These are phyloP conservation scores for Loripinus fragilis DNA, from an alignment of 2,888 invertebrate genomes.

Conservation along the genomic window DNA sequence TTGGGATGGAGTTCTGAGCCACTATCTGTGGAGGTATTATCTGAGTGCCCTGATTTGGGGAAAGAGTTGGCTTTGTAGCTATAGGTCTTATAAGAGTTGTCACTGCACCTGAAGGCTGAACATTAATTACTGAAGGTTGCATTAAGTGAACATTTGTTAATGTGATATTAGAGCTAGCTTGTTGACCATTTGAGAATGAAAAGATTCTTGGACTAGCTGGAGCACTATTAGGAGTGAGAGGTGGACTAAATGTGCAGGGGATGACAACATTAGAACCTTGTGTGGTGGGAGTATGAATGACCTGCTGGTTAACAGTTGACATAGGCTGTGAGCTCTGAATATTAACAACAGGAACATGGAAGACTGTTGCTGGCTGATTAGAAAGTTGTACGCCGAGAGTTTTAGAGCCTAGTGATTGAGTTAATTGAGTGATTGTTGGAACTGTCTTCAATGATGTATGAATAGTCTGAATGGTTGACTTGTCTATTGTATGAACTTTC, in stretches of 20 bases:
- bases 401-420: slow-evolving; percentile 25
- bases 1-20: slow-evolving; percentile 21
- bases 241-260: slow-evolving; percentile 70
- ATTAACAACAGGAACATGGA: slow-evolving; percentile 59
- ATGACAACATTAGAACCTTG: slow-evolving; percentile 55
- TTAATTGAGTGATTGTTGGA: background rate
- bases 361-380: slow-evolving; percentile 55
- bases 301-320: slow-evolving; percentile 29
- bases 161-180: slow-evolving; percentile 28
- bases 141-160: slow-evolving; percentile 46
- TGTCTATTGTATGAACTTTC: slow-evolving; percentile 14
- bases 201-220: slow-evolving; percentile 51
- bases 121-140: slow-evolving; percentile 24
- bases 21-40: slow-evolving; percentile 49
- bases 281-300: slow-evolving; percentile 38
- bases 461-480: background rate
- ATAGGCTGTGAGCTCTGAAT: slow-evolving; percentile 31
- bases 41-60: slow-evolving; percentile 43
- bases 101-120: background rate
- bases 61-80: slow-evolving; percentile 47
- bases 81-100: slow-evolving; percentile 46
- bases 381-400: slow-evolving; percentile 55
- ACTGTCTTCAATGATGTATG: background rate
- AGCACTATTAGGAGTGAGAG: slow-evolving; percentile 54
- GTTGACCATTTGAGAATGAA: slow-evolving; percentile 44